Evolutionary conservation across 2,113 vertebrate species (phyloP), one percentile per base, ranked within the genome.

Genomic region (Hylia prasina): DNA sequence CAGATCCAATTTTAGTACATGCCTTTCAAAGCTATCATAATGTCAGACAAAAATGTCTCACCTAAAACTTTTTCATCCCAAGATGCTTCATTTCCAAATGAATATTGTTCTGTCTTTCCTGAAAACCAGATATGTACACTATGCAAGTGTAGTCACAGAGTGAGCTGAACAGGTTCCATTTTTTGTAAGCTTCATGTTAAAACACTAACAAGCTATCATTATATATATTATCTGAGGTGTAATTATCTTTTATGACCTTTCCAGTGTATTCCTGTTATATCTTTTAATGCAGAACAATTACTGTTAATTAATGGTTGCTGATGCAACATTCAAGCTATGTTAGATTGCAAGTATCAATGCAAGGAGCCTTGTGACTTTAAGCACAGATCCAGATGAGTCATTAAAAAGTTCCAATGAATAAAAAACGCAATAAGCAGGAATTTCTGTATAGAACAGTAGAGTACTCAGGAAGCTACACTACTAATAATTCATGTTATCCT

Each of bases 161-260:
- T 60, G 57, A 80, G 37, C 57, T 65, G n/a, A 92, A 27, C 12
- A 37, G 18, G 31, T 33, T 48, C 72, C 40, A 25, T 57, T 90
- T 90, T 95, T 66, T 88, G 40, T 33, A 56, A 94, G 37, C 50
- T 65, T 60, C 63, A 45, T 39, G 22, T 50, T 76, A 92, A 92
- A 95, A 66, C 2, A 72, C 31, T 82, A 90, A 79, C 33, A 88
- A 79, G 47, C 31, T 85, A 85, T 79, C 39, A 80, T 93, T 82
- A 79, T 53, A 16, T 42, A 54, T 47, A 68, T 76, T 81, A 51
- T 82, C 47, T 75, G 60, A 82, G 40, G 24, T 91, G 61, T 48
- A 95, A 94, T 94, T 95, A 82, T 79, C 54, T 93, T 77, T 61
- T 27, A 77, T 80, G 58, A 83, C 75, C 71, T 83, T 94, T 93